phyloP scores from a whole-genome alignment of 1,140 invertebrate species.

The Rhyacophila brunnea region DNA sequence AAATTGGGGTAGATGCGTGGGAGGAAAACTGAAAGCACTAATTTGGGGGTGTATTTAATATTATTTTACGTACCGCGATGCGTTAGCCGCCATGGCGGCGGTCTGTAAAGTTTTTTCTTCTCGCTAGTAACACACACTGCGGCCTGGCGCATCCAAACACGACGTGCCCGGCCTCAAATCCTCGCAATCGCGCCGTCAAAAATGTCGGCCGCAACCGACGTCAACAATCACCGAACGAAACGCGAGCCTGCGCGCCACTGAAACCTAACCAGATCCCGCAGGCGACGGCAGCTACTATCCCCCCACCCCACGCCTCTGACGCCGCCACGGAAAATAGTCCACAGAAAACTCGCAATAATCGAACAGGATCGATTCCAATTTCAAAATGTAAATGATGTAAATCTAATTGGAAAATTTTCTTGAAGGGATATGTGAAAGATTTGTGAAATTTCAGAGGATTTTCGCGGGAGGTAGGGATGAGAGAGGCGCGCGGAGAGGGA shows the following conservation, averaged over 20 bases:
- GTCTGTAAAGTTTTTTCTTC: neutral
- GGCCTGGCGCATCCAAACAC: neutral
- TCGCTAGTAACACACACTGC: too few relatives aligned
- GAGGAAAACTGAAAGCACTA: neutral
- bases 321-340: slow-evolving; percentile 25
- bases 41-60: too few relatives aligned
- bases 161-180: slow-evolving; percentile 47
- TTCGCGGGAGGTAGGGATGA: slow-evolving; percentile 10
- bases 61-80: slow-evolving; percentile 5
- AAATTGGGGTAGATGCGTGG: too few relatives aligned
- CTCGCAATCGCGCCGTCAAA: slow-evolving; percentile 37
- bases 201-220: neutral
- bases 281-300: slow-evolving; percentile 36
- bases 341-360: neutral
- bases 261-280: slow-evolving; percentile 36
- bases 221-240: slow-evolving; percentile 20
- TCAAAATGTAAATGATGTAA: neutral
- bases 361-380: neutral
- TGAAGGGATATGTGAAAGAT: neutral
- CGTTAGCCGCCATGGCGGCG: slow-evolving; percentile 17
- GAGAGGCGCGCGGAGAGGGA: slow-evolving; percentile 9
- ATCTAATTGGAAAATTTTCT: neutral
- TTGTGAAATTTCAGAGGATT: neutral
- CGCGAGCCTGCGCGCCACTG: slow-evolving; percentile 52
- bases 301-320: slow-evolving; percentile 28